Evolutionary conservation across 1,140 invertebrate species (phyloP), one percentile per base, ranked within the genome.

Genomic region (Caligus rogercresseyi): DNA sequence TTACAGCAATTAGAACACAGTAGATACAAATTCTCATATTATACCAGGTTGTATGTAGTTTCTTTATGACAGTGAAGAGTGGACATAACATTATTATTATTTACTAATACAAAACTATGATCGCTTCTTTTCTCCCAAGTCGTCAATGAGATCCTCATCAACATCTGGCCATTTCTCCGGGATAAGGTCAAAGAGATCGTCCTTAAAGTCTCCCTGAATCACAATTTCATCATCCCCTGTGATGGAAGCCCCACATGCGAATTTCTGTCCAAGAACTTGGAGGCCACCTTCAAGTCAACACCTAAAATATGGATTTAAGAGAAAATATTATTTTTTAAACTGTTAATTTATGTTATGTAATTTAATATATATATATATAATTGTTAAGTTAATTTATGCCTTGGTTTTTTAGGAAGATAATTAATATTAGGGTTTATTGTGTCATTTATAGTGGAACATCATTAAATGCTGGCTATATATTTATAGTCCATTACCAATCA

Each of bases 191-290:
- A 96, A 92, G 1, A 98, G 74, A 68, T 97, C 93, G 78, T 96
- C 92, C 74, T 97, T 96, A 0, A 97, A 87, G 77, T 93, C 90
- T 61, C 89, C 95, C 76, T 99, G 95, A 72, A 99, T 96, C 3
- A 98, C 93, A 71, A 98, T 96, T 77, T 99, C 96, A 80, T 98
- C 94, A 65, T 96, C 91, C 14, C 91, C 93, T 26, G 92, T 96
- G 0, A 98, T 91, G 18, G 94, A 98, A 16, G 92, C 93, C 11
- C 95, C 94, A 78, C 95, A 98, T 3, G 95, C 92, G 79, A 99
- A 99, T 74, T 89, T 91, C 61, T 86, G 86, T 26, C 91, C 89
- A 77, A 99, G 98, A 92, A 94, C 74, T 98, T 98, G 52, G 91
- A 86, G 59, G 96, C 96, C 65, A 91, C 87, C 77, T 98, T 98